phyloP scores from a whole-genome alignment of 2,113 vertebrate genomes.

The Gallinago media region DNA sequence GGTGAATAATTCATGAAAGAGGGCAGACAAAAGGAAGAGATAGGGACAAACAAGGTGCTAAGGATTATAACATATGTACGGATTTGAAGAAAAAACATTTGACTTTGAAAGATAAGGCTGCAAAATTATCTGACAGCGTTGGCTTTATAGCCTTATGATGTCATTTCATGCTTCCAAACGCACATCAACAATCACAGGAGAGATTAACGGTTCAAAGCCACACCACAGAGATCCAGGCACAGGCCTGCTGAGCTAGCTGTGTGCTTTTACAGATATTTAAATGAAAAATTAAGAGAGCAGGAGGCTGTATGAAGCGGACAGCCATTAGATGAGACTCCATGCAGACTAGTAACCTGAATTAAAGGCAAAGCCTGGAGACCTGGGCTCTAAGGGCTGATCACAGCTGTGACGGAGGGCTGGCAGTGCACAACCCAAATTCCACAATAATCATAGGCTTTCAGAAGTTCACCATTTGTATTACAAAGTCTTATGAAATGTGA shows the following conservation, averaged over 20 bases:
- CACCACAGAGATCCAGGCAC: neutral
- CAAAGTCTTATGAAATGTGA: no score
- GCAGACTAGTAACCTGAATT: neutral
- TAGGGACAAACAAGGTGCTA: neutral
- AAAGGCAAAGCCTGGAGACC: neutral
- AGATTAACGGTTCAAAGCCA: neutral
- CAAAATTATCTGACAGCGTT: neutral
- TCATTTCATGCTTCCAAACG: neutral
- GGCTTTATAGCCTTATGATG: neutral
- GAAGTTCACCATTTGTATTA: no score
- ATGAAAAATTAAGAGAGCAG: neutral
- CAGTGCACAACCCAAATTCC: neutral
- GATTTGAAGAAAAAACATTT: neutral
- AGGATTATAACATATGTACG: neutral
- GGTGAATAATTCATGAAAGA: neutral
- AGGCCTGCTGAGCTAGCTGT: neutral
- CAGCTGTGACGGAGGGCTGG: neutral
- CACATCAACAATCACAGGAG: neutral
- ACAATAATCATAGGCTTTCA: no score
- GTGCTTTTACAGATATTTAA: neutral
- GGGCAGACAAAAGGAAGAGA: neutral
- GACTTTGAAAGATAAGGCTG: neutral
- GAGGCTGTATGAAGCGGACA: fast-evolving
- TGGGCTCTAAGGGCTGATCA: neutral
- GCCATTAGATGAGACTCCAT: neutral